These are phyloP conservation scores for Dissostichus mawsoni DNA, from an alignment of 2,113 vertebrate genomes.

Conservation along the genomic window DNA sequence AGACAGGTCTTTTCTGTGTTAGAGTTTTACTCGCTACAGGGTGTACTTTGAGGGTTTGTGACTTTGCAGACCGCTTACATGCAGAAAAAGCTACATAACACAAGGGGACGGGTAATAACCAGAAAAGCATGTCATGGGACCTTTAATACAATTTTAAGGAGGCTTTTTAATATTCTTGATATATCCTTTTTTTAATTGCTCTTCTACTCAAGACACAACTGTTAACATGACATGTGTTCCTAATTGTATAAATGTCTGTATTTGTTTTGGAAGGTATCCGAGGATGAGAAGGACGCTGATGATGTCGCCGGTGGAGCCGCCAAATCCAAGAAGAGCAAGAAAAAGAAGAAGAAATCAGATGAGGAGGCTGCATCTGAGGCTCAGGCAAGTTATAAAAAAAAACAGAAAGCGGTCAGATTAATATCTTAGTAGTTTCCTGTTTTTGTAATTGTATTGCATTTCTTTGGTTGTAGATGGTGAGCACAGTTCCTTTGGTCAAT, in stretches of 20 bases:
- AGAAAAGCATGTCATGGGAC: too few relatives aligned
- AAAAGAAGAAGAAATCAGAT: conserved; percentile 94
- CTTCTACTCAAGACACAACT: neutral
- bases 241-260: neutral
- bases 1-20: too few relatives aligned
- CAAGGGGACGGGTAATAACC: too few relatives aligned
- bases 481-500: neutral
- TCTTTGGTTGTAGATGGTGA: conserved; percentile 53
- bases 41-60: too few relatives aligned
- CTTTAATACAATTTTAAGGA: too few relatives aligned
- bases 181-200: neutral
- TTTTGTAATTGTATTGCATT: neutral
- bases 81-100: too few relatives aligned
- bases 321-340: conserved; percentile 95
- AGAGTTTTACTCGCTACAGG: too few relatives aligned
- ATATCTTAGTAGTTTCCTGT: neutral
- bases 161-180: neutral
- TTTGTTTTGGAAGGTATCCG: conserved; percentile 80
- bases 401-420: neutral
- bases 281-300: conserved; percentile 89
- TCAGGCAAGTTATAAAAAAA: conserved; percentile 55
- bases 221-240: neutral
- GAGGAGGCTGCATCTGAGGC: conserved; percentile 79
- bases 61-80: too few relatives aligned
- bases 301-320: conserved; percentile 83